Base-by-base conservation (phyloP, 2,113 vertebrate species). In the Gulo gulo region DNA sequence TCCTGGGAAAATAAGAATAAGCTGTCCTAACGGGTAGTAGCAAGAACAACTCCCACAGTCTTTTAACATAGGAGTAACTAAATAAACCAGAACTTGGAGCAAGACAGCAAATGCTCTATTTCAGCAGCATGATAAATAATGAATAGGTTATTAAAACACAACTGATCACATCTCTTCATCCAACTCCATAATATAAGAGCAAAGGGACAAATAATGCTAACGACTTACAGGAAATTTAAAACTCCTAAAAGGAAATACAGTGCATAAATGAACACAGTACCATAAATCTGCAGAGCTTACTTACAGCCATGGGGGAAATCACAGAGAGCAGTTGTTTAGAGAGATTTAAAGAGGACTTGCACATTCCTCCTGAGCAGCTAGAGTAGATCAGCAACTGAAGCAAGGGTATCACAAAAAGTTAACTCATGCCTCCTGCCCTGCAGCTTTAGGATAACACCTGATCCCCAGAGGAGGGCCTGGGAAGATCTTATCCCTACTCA, bases 181-280 rank as follows among this genome's bases (percentile, higher is more conserved):
- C 10, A 42, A 65, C 39, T 80, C 26, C 34, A 65, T 11, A 76
- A 55, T 69, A 71, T 36, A 87, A 92, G 59, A 88, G 57, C 34
- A 73, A 50, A 78, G 57, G 31, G 34, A 89, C 42, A 39, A 15
- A 31, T 86, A 88, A 74, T 57, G 10, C 26, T 57, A 50, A 85
- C 0, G 29, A 74, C 50, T 87, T 36, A 36, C 1, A 93, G 34
- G 55, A 95, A 94, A 97, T 65, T 88, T 93, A 86, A 96, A 97
- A 92, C 47, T 6, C 0, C 59, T 80, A 2, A 42, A 86, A 96
- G 67, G 36, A 97, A 69, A 50, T 50, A 50, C 47, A 84, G 5
- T 57, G 2, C 39, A 47, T 69, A 93, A 71, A 94, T 90, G 59
- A 91, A 29, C 50, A 29, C 18, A 65, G 50, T 73, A 8, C 92